Conservation (phyloP, 1,140 invertebrate genomes). For the Halictus rubicundus region DNA sequence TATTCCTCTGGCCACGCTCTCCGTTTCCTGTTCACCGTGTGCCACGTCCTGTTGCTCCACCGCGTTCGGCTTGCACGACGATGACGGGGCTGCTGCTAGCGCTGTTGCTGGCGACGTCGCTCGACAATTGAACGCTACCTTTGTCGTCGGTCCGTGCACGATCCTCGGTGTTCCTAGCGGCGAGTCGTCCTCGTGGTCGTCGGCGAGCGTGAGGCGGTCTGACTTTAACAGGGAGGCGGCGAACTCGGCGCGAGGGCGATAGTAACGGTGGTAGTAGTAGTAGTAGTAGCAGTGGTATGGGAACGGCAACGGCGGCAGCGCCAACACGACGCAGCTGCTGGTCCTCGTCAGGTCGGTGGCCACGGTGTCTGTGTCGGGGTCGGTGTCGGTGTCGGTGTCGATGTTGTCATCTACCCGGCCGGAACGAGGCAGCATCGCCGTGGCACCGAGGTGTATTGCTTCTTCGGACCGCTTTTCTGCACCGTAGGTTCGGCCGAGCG, state of each 20-base stretch:
- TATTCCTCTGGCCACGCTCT: neutral
- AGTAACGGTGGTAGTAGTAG: slow-evolving; percentile 20
- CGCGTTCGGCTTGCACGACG: neutral
- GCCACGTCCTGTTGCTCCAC: slow-evolving; percentile 34
- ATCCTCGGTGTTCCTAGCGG: neutral
- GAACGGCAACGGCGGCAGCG: slow-evolving; percentile 37
- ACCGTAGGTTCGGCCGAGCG: slow-evolving; percentile 53
- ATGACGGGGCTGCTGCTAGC: neutral
- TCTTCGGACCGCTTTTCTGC: slow-evolving; percentile 48
- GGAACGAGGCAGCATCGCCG: slow-evolving; percentile 53
- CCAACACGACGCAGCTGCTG: slow-evolving; percentile 40
- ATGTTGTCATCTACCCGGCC: slow-evolving; percentile 47
- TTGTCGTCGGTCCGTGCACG: neutral
- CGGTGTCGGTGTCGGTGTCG: slow-evolving; percentile 31
- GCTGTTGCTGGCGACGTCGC: neutral
- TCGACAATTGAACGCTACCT: too few species aligned
- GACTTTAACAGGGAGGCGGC: slow-evolving; percentile 13
- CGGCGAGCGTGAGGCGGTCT: slow-evolving; percentile 23
- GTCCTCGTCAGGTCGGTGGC: slow-evolving; percentile 44
- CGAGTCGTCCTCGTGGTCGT: slow-evolving; percentile 40
- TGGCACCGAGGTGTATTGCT: slow-evolving; percentile 5
- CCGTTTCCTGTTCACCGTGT: slow-evolving; percentile 17
- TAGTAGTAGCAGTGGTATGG: slow-evolving; percentile 25
- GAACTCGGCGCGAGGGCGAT: slow-evolving; percentile 24
- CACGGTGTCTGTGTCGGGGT: slow-evolving; percentile 34